Base-by-base conservation (phyloP, 2,797 vertebrate genomes). In the Coregonus sp. region DNA sequence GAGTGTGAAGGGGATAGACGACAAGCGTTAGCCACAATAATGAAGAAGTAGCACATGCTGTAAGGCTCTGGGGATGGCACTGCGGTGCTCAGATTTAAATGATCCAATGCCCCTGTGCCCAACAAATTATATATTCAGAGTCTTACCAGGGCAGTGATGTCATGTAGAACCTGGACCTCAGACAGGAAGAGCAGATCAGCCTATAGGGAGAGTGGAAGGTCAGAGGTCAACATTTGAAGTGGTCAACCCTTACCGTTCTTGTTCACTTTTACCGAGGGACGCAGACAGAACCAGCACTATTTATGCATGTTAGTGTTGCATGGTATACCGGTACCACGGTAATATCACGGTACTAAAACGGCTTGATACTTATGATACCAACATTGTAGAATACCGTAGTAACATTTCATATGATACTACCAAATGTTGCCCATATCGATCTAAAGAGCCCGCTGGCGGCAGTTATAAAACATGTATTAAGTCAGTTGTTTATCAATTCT, bases 181-280 rank as follows among this genome's bases (percentile, higher is more conserved):
- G 97, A 99, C 77, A 99, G 89, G 90, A 99, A 98, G 74, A 99
- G 96, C 84, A 98, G 92, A 86, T 99, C 98, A 33, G 96, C 97
- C 97, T 99, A 78, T 25, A 68, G 71, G 61, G 75, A 51, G 80
- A 80, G 82, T 74, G 5, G 84, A 33, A 80, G 0, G 70, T 78
- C 68, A 66, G 37, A 67, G n/a, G 40, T 47, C 40, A 47, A 47
- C 40, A 47, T 47, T 47, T 59, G 2, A 59, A 20, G 18, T 47
- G 40, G 40, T 47, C 18, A 61, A 61, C 18, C 6, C 6, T 20
- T n/a, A 59, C 4, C 2, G 2, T 16, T 47, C 40, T 11, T 67
- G 29, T 67, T 67, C 5, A 67, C 33, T 67, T 67, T 31, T 16
- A 40, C 68, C 3, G 18, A 33, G 29, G 37, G 68, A n/a, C 9